Evolutionary conservation across 92 coral and sea anemone species (phyloP).

Genomic region (Actinernus sp.): DNA sequence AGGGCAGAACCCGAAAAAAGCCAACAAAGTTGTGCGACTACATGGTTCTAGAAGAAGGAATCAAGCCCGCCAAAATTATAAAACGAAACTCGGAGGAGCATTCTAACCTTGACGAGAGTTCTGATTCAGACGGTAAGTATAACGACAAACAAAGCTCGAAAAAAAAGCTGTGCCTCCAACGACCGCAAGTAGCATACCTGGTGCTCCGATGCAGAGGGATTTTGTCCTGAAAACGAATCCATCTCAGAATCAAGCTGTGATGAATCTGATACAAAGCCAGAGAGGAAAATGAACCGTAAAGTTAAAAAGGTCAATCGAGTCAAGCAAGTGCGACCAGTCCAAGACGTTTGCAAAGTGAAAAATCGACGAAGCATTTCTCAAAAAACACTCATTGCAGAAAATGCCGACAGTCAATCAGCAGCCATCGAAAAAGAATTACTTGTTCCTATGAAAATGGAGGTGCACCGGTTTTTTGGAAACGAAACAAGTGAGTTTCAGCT

Average conservation of each 20-base stretch:
- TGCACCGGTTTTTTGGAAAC: neutral
- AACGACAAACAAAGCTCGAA: too few relatives aligned
- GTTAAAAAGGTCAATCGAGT: too few relatives aligned
- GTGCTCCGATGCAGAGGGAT: too few relatives aligned
- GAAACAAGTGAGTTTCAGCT: neutral
- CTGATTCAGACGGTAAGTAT: neutral
- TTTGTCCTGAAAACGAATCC: too few relatives aligned
- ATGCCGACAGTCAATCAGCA: neutral
- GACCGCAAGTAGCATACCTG: too few relatives aligned
- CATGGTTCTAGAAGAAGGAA: slow-evolving; percentile 7
- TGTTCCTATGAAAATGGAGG: too few relatives aligned
- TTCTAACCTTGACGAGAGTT: neutral
- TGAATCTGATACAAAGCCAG: too few relatives aligned
- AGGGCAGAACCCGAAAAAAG: slow-evolving; percentile 12
- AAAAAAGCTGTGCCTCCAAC: too few relatives aligned
- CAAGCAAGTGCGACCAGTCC: too few relatives aligned
- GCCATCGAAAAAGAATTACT: neutral
- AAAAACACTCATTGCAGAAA: neutral
- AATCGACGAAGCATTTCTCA: neutral
- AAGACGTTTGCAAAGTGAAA: neutral
- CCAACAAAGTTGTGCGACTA: slow-evolving; percentile 6
- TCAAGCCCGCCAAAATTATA: neutral
- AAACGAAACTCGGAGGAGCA: neutral
- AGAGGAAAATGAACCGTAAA: too few relatives aligned
- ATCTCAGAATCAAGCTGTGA: too few relatives aligned